Evolutionary conservation across 1,140 invertebrate genomes (phyloP).

Genomic region (Whitmania pigra): DNA sequence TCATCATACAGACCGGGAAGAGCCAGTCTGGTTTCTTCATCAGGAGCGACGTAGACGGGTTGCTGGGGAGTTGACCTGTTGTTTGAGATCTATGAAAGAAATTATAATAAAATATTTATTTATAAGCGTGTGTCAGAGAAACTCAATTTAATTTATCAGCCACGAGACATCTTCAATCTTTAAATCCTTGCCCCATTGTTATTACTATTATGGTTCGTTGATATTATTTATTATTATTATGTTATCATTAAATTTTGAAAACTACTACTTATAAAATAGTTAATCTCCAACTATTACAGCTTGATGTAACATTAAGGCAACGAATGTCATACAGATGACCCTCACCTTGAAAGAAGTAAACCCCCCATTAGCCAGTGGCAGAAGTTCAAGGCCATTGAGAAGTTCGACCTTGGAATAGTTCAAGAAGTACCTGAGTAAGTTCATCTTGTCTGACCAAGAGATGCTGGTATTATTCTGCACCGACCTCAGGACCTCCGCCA

Average conservation of each 20-base stretch:
- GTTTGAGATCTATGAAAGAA: too few species aligned
- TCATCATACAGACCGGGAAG: slow-evolving; percentile 23
- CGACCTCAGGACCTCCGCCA: slow-evolving; percentile 14
- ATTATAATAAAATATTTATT: too few species aligned
- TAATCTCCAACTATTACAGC: neutral
- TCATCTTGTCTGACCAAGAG: slow-evolving; percentile 18
- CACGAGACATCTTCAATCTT: too few species aligned
- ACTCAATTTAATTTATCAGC: too few species aligned
- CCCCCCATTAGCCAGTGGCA: slow-evolving; percentile 24
- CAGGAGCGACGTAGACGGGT: slow-evolving; percentile 18
- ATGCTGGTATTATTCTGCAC: slow-evolving; percentile 20
- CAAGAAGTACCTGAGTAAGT: slow-evolving; percentile 21
- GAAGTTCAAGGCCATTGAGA: slow-evolving; percentile 22
- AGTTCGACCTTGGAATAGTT: slow-evolving; percentile 16
- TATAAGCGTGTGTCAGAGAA: too few species aligned
- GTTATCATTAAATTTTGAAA: neutral
- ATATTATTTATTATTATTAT: neutral
- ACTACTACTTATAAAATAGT: too few species aligned
- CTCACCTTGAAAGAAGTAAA: slow-evolving; percentile 13
- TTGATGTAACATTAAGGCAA: neutral
- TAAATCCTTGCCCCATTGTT: too few species aligned
- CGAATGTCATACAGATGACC: too few species aligned
- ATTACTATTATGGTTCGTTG: too few species aligned
- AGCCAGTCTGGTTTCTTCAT: slow-evolving; percentile 2
- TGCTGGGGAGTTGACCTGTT: neutral